Conservation (phyloP, 2,888 invertebrate genomes). For the Nemotelus pantherinus region DNA sequence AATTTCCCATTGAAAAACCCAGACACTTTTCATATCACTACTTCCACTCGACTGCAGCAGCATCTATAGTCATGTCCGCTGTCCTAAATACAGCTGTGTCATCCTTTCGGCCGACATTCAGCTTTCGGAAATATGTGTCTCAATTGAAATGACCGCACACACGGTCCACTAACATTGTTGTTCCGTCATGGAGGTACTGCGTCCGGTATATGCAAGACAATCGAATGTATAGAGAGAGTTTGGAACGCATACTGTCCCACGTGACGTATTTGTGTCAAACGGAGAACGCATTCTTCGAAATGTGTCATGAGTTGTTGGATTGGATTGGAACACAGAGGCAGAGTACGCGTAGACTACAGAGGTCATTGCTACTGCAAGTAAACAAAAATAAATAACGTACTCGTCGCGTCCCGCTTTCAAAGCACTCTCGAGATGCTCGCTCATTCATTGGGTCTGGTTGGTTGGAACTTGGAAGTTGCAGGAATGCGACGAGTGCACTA, state of each 20-base stretch:
- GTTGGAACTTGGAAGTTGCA: background rate
- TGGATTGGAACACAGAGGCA: no score
- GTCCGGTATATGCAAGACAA: no score
- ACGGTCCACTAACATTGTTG: background rate
- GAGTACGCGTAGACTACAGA: conserved; percentile 4
- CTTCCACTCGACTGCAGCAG: background rate
- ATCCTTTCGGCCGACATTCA: conserved; percentile 11
- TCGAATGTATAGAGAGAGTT: no score
- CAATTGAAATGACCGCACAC: conserved; percentile 7
- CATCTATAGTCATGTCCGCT: background rate
- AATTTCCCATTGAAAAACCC: background rate
- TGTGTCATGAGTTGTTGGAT: conserved; percentile 10
- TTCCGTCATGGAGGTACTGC: background rate
- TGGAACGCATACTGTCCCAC: background rate
- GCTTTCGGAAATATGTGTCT: conserved; percentile 4
- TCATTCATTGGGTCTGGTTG: conserved; percentile 14
- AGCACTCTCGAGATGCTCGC: conserved; percentile 20
- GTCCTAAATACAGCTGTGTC: background rate
- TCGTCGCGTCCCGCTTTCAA: conserved; percentile 15
- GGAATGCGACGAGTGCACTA: background rate
- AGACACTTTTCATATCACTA: background rate
- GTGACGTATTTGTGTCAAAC: conserved; percentile 39
- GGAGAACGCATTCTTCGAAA: conserved; percentile 11
- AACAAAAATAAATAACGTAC: conserved; percentile 38
- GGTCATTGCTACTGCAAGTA: conserved; percentile 42